phyloP scores from a whole-genome alignment of 2,797 vertebrate species.

The Thaleichthys pacificus region DNA sequence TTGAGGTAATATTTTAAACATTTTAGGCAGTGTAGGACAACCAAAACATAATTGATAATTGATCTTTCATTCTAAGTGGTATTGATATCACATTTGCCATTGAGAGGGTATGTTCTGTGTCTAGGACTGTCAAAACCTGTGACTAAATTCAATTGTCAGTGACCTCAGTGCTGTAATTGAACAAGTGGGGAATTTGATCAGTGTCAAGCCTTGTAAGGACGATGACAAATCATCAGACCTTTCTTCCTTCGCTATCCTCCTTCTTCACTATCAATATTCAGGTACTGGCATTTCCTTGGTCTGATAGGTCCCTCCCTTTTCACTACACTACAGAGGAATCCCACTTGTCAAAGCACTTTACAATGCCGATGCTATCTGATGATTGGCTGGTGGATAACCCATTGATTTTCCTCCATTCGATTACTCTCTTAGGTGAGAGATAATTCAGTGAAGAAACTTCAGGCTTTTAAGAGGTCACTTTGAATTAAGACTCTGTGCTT shows the following conservation, averaged over 20 bases:
- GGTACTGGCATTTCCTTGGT: conserved; percentile 21
- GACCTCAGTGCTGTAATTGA: conserved; percentile 56
- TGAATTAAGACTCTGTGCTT: conserved; percentile 50
- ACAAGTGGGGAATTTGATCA: conserved; percentile 57
- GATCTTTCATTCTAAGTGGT: conserved; percentile 41
- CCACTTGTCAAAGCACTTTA: conserved; percentile 51
- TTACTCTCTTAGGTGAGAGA: conserved; percentile 64
- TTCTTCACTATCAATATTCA: conserved; percentile 39
- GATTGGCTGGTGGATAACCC: conserved; percentile 66
- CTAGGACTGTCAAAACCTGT: conserved; percentile 53
- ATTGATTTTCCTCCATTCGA: conserved; percentile 69
- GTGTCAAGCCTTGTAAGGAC: conserved; percentile 41
- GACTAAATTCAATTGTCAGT: conserved; percentile 45
- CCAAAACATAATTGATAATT: conserved; percentile 37
- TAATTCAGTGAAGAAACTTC: conserved; percentile 65
- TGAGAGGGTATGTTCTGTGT: conserved; percentile 22
- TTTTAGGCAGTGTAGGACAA: too few relatives aligned
- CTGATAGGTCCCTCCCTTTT: conserved; percentile 25
- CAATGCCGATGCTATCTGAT: conserved; percentile 51
- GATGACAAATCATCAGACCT: conserved; percentile 53
- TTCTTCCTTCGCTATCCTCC: conserved; percentile 24
- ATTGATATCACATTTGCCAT: conserved; percentile 39
- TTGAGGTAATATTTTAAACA: too few relatives aligned
- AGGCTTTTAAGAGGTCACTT: conserved; percentile 63
- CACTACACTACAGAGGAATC: conserved; percentile 37